Conservation (phyloP, 2,113 vertebrate genomes). For the Psilopsiagon aurifrons region DNA sequence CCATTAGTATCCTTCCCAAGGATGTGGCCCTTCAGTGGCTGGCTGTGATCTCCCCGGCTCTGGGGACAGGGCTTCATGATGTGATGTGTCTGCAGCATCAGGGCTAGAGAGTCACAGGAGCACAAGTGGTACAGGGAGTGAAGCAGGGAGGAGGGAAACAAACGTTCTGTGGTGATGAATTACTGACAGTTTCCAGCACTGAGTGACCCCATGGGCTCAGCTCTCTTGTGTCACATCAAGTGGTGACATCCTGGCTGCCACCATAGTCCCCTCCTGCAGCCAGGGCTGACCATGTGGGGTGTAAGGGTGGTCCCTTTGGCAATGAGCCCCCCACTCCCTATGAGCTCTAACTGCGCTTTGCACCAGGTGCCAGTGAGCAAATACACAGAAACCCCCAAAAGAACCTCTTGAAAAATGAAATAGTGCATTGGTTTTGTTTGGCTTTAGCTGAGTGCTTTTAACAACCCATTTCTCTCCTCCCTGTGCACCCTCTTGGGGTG, state of each 20-base stretch:
- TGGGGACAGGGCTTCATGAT: not conserved
- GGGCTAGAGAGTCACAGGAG: not conserved
- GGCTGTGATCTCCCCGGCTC: not conserved
- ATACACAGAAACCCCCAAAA: not conserved
- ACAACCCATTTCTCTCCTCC: not conserved
- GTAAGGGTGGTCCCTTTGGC: not conserved
- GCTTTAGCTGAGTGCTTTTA: not conserved
- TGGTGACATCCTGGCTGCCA: not conserved
- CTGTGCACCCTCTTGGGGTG: accelerated
- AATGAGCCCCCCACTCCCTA: not conserved
- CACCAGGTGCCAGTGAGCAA: not conserved
- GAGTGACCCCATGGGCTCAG: not conserved
- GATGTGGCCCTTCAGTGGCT: not conserved
- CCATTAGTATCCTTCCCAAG: not conserved
- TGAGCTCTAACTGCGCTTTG: not conserved
- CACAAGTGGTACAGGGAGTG: not conserved
- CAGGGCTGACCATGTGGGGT: accelerated
- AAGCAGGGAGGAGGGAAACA: not conserved
- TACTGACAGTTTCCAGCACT: not conserved
- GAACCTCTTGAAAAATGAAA: not conserved
- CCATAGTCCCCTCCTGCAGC: not conserved
- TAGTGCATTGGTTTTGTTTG: not conserved
- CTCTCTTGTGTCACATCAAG: accelerated
- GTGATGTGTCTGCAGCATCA: not conserved
- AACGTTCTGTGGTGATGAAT: not conserved